Conservation (phyloP, 23 tunicate genomes). For the Clavelina lepadiformis region DNA sequence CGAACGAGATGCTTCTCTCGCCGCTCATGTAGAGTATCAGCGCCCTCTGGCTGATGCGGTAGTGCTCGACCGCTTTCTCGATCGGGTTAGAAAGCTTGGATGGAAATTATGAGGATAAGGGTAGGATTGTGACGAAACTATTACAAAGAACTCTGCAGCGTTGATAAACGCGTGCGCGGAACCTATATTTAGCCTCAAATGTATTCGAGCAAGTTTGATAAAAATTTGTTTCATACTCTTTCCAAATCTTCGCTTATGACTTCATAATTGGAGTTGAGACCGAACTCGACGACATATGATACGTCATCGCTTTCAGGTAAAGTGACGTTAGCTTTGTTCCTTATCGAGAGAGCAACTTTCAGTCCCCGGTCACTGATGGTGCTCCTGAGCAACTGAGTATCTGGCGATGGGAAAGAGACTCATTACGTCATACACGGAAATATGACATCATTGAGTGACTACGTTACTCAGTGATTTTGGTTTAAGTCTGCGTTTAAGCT, state of each 20-base stretch:
- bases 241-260: slow-evolving; percentile 31
- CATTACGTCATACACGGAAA: too few species aligned
- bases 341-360: neutral
- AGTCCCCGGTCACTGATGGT: neutral
- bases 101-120: neutral
- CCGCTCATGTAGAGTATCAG: slow-evolving; percentile 52
- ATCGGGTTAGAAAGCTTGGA: slow-evolving; percentile 47
- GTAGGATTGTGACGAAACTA: too few species aligned
- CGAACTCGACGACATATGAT: slow-evolving; percentile 59
- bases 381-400: too few species aligned
- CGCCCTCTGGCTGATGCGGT: slow-evolving; percentile 41
- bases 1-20: slow-evolving; percentile 29
- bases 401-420: too few species aligned
- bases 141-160: neutral
- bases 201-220: too few species aligned
- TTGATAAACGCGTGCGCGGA: too few species aligned
- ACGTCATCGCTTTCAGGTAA: slow-evolving; percentile 9
- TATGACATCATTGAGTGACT: too few species aligned
- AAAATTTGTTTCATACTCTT: slow-evolving; percentile 14
- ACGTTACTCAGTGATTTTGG: too few species aligned
- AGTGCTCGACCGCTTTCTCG: slow-evolving; percentile 47
- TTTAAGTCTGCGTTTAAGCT: too few species aligned
- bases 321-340: slow-evolving; percentile 4
- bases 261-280: slow-evolving; percentile 19
- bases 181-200: too few species aligned